Conservation (phyloP, 2,888 invertebrate species). For the Neoascia interrupta region DNA sequence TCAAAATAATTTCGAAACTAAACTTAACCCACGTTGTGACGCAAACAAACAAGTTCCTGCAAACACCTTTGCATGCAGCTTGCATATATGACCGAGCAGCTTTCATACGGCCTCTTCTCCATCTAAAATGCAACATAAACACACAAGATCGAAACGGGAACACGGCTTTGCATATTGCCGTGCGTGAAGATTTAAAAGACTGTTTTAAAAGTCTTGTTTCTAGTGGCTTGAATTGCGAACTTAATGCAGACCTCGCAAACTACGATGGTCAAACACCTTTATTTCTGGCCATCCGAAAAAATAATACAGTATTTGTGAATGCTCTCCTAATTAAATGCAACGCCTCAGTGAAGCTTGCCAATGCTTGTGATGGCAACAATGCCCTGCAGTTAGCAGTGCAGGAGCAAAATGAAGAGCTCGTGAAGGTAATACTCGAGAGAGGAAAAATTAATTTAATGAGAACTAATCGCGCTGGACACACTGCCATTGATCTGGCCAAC, state of each 20-base stretch:
- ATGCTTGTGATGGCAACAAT: slow-evolving; percentile 77
- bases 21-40: slow-evolving; percentile 77
- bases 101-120: slow-evolving; percentile 75
- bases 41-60: slow-evolving; percentile 80
- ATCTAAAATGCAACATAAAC: slow-evolving; percentile 79
- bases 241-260: slow-evolving; percentile 76
- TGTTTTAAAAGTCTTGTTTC: slow-evolving; percentile 75
- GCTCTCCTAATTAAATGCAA: slow-evolving; percentile 80
- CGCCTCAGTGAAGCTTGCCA: slow-evolving; percentile 76
- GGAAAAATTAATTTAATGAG: slow-evolving; percentile 74
- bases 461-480: slow-evolving; percentile 74
- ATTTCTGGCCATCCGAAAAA: slow-evolving; percentile 81
- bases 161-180: slow-evolving; percentile 80
- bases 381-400: slow-evolving; percentile 77
- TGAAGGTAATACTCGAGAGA: slow-evolving; percentile 68
- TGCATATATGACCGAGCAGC: slow-evolving; percentile 75
- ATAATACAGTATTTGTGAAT: slow-evolving; percentile 80
- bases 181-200: slow-evolving; percentile 74
- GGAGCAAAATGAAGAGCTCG: slow-evolving; percentile 73
- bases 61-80: slow-evolving; percentile 81
- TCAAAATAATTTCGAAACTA: slow-evolving; percentile 75
- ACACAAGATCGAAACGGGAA: slow-evolving; percentile 78
- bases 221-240: not conserved
- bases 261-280: slow-evolving; percentile 81
- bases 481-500: slow-evolving; percentile 79